phyloP scores from a whole-genome alignment of 1,140 invertebrate species.

The Hycleus cichorii region DNA sequence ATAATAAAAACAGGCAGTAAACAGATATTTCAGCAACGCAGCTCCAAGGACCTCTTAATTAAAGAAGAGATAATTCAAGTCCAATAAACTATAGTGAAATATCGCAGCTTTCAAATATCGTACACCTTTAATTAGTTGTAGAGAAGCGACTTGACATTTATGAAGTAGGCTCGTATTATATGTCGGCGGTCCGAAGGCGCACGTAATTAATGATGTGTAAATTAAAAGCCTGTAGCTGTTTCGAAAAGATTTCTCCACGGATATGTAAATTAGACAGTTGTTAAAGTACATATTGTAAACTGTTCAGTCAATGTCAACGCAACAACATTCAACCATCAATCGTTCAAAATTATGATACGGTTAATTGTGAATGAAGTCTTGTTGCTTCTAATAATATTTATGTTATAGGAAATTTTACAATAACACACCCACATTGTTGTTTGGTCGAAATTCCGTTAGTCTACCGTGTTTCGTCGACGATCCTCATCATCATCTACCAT shows the following conservation, averaged over 20 bases:
- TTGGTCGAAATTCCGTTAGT: no score
- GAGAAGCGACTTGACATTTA: constrained; percentile 29
- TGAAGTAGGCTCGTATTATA: constrained; percentile 30
- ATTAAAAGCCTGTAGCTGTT: constrained; percentile 35
- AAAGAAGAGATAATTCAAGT: constrained; percentile 24
- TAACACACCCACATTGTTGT: no score
- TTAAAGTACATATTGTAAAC: constrained; percentile 32
- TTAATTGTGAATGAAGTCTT: no score
- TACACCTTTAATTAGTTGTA: constrained; percentile 25
- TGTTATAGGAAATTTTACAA: no score
- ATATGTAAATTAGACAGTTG: constrained; percentile 37
- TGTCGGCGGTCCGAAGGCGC: constrained; percentile 24
- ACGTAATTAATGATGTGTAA: constrained; percentile 37
- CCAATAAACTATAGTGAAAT: constrained; percentile 21
- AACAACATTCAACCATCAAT: constrained; percentile 20
- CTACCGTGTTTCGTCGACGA: no score
- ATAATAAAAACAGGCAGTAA: constrained; percentile 8
- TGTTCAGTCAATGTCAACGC: constrained; percentile 33
- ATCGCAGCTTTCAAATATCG: constrained; percentile 20
- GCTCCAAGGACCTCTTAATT: constrained; percentile 25
- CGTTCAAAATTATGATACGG: no score
- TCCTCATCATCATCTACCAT: constrained; percentile 20
- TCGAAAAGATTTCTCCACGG: constrained; percentile 32
- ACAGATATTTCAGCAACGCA: constrained; percentile 26
- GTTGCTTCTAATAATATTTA: neutral